A percentile compares a stretch with the other conserved stretches of the same genome.
Evolutionary conservation across 2,888 invertebrate genomes (phyloP).

Genomic region (Morpho helenor): DNA sequence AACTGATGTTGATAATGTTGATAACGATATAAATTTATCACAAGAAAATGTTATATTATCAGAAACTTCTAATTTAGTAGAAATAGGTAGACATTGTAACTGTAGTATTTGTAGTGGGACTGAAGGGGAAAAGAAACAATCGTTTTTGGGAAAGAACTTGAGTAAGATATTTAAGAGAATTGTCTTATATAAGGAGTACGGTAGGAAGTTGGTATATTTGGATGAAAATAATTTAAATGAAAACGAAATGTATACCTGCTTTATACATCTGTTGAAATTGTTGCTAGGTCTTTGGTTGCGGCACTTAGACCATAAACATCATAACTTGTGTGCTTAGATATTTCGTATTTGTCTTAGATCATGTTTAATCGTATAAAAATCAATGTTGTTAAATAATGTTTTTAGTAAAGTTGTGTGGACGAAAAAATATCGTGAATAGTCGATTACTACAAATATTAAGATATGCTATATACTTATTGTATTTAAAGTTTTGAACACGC

Average conservation of each 20-base stretch:
- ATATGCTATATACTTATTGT: not conserved
- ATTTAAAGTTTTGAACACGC: not conserved
- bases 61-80: constrained; percentile 54
- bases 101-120: constrained; percentile 65
- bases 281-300: constrained; percentile 71
- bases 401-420: too few relatives aligned
- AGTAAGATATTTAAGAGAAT: constrained; percentile 53
- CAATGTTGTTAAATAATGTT: too few relatives aligned
- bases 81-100: constrained; percentile 55
- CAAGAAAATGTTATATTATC: constrained; percentile 24
- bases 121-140: constrained; percentile 35
- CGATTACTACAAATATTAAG: too few relatives aligned
- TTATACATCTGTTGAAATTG: constrained; percentile 62
- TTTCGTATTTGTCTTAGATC: not conserved
- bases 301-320: constrained; percentile 61
- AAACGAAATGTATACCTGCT: constrained; percentile 60
- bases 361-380: too few relatives aligned
- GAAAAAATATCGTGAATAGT: too few relatives aligned
- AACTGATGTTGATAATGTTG: constrained; percentile 32
- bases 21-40: constrained; percentile 20
- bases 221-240: constrained; percentile 59
- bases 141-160: constrained; percentile 47
- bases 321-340: constrained; percentile 22
- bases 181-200: constrained; percentile 42
- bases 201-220: constrained; percentile 52